Evolutionary conservation across 2,888 invertebrate genomes (phyloP).

Genomic region (Aspidiotus destructor): DNA sequence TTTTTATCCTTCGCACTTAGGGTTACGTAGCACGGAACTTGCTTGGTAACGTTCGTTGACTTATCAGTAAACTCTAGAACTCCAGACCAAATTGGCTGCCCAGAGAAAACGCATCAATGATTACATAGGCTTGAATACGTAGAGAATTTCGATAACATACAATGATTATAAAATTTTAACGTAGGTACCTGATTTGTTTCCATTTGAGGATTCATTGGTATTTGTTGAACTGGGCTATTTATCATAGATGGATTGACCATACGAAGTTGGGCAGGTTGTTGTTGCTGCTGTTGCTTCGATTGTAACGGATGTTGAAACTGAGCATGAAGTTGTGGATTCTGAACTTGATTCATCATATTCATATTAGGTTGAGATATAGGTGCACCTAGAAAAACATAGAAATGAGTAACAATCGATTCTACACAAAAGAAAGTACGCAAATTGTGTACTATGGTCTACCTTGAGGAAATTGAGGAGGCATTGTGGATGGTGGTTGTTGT

Average conservation of each 20-base stretch:
- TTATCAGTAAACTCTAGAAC: conserved; percentile 88
- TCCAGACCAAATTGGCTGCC: conserved; percentile 65
- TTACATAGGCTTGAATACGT: too few species aligned
- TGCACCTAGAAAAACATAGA: background rate
- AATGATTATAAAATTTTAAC: too few species aligned
- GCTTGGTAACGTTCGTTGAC: conserved; percentile 44
- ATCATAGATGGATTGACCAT: conserved; percentile 34
- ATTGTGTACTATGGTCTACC: background rate
- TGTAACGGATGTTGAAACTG: conserved; percentile 36
- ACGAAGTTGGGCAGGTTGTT: conserved; percentile 32
- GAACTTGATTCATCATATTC: conserved; percentile 20
- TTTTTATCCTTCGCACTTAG: conserved; percentile 69
- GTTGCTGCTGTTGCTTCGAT: conserved; percentile 34
- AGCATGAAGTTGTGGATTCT: conserved; percentile 35
- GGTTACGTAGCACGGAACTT: conserved; percentile 68
- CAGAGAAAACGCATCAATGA: conserved; percentile 39
- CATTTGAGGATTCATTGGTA: too few species aligned
- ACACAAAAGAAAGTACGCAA: too few species aligned
- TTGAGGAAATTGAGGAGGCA: conserved; percentile 41
- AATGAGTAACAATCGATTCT: too few species aligned
- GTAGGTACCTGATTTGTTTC: conserved; percentile 40
- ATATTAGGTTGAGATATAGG: background rate
- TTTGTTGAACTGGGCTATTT: too few species aligned
- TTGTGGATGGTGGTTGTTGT: conserved; percentile 49
- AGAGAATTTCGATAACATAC: too few species aligned